These are phyloP conservation scores for Macropis europaea DNA, from an alignment of 2,888 invertebrate species.

Conservation along the genomic window DNA sequence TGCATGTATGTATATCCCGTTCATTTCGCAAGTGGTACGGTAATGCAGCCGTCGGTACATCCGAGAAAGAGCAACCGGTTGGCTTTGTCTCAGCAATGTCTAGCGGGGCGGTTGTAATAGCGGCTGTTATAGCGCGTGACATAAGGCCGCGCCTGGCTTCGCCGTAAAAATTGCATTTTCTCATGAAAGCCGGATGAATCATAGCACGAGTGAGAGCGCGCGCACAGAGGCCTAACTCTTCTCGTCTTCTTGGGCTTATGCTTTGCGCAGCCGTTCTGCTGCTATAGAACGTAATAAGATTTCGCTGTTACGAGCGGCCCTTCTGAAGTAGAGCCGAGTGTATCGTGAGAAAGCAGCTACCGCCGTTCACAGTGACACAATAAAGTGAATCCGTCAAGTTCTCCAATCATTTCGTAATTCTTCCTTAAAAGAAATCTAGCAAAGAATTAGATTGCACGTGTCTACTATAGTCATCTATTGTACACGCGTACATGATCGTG, in stretches of 20 bases:
- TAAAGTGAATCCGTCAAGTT: conserved; percentile 4
- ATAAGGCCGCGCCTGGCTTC: conserved; percentile 44
- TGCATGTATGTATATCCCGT: background rate
- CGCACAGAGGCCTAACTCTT: background rate
- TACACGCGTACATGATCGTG: too few species aligned
- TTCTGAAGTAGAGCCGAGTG: conserved; percentile 9
- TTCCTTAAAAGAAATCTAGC: background rate
- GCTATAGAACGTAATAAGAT: conserved; percentile 54
- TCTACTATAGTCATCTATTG: too few species aligned
- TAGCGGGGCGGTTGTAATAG: conserved; percentile 37
- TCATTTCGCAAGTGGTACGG: conserved; percentile 24
- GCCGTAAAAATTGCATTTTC: conserved; percentile 62
- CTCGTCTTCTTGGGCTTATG: conserved; percentile 21
- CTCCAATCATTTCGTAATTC: background rate
- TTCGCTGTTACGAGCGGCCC: conserved; percentile 43
- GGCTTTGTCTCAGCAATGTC: conserved; percentile 56
- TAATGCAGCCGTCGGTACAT: conserved; percentile 22
- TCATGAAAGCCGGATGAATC: conserved; percentile 61
- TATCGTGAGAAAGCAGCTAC: conserved; percentile 46
- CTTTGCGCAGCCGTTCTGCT: conserved; percentile 8
- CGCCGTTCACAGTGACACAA: background rate
- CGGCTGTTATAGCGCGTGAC: conserved; percentile 51
- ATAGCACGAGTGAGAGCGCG: conserved; percentile 31
- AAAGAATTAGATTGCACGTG: too few species aligned
- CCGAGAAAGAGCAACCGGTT: conserved; percentile 32